Evolutionary conservation across 2,888 invertebrate species (phyloP), one percentile per base, ranked within the genome.

Genomic region (Petrolisthes cinctipes): DNA sequence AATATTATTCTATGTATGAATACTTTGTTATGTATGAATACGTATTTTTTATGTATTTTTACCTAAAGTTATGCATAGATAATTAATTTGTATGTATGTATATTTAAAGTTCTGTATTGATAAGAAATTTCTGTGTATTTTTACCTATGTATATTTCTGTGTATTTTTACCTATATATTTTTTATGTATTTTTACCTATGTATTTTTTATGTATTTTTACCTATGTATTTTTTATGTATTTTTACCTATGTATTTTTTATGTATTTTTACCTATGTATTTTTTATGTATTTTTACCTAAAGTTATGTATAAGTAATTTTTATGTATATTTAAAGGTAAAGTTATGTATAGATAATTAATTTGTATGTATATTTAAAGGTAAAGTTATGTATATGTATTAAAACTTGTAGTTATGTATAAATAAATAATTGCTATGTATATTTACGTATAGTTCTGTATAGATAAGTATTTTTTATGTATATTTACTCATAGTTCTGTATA

Each of bases 11-110:
- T n/a, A 66, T 37, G 0, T 53, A 23, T 17, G 83, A 73, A 6
- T 90, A 87, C 51, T 90, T 88, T 68, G 79, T 89, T 54, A 84
- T 89, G 54, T 83, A 90, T 68, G 85, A 56, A 14, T n/a, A n/a
- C n/a, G n/a, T n/a, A n/a, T n/a, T n/a, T n/a, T n/a, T n/a, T n/a
- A 37, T 37, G 17, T 53, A 37, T 37, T 0, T 37, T 5, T 7
- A 75, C 0, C 14, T 75, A 11, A 4, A 9, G 83, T 86, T 61
- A n/a, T n/a, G n/a, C n/a, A n/a, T n/a, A 61, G 9, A 5, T 37
- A 37, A 37, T 37, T 37, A 82, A 85, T 37, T 89, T 89, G 9
- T 61, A 61, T 61, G 17, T 17, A 61, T 61, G 9, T 61, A 61
- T 11, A 61, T 11, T 11, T 17, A 1, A 37, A 37, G 37, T 37